These are phyloP conservation scores for Cladopsammia gracilis DNA, from an alignment of 64 coral and sea anemone species.

Conservation along the genomic window DNA sequence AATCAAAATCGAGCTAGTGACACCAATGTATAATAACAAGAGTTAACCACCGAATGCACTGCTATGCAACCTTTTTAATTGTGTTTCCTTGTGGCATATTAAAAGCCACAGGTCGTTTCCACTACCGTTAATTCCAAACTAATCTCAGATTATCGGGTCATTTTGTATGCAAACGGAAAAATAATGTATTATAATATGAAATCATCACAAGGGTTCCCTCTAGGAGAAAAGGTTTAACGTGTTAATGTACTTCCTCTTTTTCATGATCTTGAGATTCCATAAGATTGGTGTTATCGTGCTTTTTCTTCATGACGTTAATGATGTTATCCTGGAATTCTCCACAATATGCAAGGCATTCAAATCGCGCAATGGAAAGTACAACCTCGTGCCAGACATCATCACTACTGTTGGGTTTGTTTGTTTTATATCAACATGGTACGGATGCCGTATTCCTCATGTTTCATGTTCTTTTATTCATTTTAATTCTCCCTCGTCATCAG, in stretches of 20 bases:
- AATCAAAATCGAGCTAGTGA: too few relatives aligned
- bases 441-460: background rate
- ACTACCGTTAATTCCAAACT: too few relatives aligned
- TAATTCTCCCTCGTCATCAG: too few relatives aligned
- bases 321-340: conserved; percentile 88
- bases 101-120: too few relatives aligned
- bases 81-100: too few relatives aligned
- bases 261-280: conserved; percentile 76
- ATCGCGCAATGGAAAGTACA: conserved; percentile 60
- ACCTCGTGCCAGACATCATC: conserved; percentile 58
- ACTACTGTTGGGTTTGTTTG: conserved; percentile 69
- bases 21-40: too few relatives aligned
- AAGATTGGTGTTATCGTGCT: conserved; percentile 92
- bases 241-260: background rate
- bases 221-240: too few relatives aligned
- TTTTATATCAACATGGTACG: conserved; percentile 92
- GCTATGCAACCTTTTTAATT: background rate
- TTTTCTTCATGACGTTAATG: conserved; percentile 92
- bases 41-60: background rate
- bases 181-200: background rate
- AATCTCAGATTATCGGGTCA: too few relatives aligned
- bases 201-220: too few relatives aligned
- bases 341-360: conserved; percentile 92
- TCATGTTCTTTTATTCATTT: background rate
- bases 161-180: background rate